Percentiles rank a stretch among this genome's conserved stretches.
These are phyloP conservation scores for Penaeus japonicus DNA, from an alignment of 1,140 invertebrate genomes.

Conservation along the genomic window DNA sequence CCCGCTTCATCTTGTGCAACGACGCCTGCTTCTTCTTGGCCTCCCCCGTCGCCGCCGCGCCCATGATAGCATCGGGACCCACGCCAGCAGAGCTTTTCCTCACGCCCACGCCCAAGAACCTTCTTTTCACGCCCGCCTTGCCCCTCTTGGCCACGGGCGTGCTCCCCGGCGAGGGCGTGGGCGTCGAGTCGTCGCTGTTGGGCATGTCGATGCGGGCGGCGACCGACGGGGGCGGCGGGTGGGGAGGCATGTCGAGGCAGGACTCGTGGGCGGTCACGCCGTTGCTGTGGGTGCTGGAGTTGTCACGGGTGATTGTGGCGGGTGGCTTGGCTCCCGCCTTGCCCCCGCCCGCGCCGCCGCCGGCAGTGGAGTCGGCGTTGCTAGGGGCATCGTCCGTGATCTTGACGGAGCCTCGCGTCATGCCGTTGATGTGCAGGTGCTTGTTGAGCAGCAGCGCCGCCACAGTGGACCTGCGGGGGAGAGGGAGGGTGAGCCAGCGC, in stretches of 20 bases:
- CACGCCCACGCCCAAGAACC: slow-evolving; percentile 51
- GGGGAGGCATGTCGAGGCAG: background rate
- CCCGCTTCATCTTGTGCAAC: slow-evolving; percentile 58
- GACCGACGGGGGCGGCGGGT: background rate
- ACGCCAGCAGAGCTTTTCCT: slow-evolving; percentile 41
- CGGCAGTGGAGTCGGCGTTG: background rate
- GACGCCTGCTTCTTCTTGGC: slow-evolving; percentile 57
- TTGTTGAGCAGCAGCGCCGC: slow-evolving; percentile 58
- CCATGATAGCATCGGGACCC: slow-evolving; percentile 43
- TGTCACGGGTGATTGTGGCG: background rate
- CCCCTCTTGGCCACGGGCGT: slow-evolving; percentile 13
- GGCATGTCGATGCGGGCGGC: background rate
- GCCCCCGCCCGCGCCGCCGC: background rate
- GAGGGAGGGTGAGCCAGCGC: background rate
- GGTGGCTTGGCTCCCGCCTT: background rate
- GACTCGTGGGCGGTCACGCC: slow-evolving; percentile 1
- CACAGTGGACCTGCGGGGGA: slow-evolving; percentile 50
- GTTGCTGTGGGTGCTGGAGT: background rate
- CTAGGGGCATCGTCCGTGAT: slow-evolving; percentile 47
- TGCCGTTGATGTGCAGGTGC: slow-evolving; percentile 59
- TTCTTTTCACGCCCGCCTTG: slow-evolving; percentile 39
- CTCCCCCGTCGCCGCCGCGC: background rate
- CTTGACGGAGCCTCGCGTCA: slow-evolving; percentile 47
- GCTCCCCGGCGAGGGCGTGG: slow-evolving; percentile 44
- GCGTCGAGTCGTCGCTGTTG: slow-evolving; percentile 47